phyloP scores from a whole-genome alignment of 2,888 invertebrate genomes.

The Drosophila niveifrons region DNA sequence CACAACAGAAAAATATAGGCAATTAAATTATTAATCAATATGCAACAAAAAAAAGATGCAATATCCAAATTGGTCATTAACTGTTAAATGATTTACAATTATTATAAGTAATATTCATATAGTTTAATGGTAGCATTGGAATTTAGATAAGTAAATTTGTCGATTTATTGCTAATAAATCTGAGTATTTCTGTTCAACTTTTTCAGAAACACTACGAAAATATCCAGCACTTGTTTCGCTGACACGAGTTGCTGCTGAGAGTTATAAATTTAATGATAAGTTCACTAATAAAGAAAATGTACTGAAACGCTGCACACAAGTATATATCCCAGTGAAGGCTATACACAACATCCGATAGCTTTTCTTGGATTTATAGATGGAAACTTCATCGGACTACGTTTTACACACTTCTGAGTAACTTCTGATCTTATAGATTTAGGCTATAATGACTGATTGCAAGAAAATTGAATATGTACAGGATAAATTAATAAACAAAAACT shows the following conservation, averaged over 20 bases:
- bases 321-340: constrained; percentile 82
- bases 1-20: not conserved
- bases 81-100: not conserved
- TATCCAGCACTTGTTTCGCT: constrained; percentile 83
- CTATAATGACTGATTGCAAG: no score
- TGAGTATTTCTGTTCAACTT: no score
- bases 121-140: not conserved
- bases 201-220: no score
- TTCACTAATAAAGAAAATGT: constrained; percentile 42
- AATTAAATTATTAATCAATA: not conserved
- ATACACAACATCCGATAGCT: constrained; percentile 84
- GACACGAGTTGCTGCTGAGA: constrained; percentile 77
- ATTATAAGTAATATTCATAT: not conserved
- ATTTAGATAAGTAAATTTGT: not conserved
- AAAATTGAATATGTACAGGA: no score
- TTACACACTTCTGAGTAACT: constrained; percentile 66
- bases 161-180: not conserved
- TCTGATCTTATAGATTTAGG: constrained; percentile 24
- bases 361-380: constrained; percentile 84
- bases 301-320: constrained; percentile 78
- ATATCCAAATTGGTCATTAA: not conserved
- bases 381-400: constrained; percentile 79
- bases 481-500: no score
- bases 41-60: not conserved
- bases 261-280: constrained; percentile 72